A percentile compares a stretch with the other conserved stretches of the same genome.
phyloP scores from a whole-genome alignment of 2,797 vertebrate genomes.

The Anolis apletophallus region DNA sequence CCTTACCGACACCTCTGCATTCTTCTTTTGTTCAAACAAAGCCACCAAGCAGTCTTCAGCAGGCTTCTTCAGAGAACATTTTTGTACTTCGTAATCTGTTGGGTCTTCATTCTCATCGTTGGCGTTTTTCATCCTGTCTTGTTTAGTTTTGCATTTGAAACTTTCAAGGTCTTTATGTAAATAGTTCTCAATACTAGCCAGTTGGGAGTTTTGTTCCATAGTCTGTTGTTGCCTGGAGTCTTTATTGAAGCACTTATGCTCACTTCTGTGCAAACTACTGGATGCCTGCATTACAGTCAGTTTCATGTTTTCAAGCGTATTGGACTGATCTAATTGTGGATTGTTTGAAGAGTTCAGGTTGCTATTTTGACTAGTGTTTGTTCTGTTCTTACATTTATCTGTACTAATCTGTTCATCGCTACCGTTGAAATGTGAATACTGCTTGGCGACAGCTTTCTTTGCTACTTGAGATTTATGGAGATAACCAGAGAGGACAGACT shows the following conservation, averaged over 20 bases:
- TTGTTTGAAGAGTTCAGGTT: slow-evolving; percentile 70
- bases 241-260: slow-evolving; percentile 74
- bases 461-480: slow-evolving; percentile 75
- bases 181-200: slow-evolving; percentile 81
- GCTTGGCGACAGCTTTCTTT: slow-evolving; percentile 76
- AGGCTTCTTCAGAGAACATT: slow-evolving; percentile 76
- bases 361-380: slow-evolving; percentile 62
- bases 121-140: slow-evolving; percentile 68
- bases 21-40: slow-evolving; percentile 74
- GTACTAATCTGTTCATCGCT: slow-evolving; percentile 81
- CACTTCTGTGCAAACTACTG: slow-evolving; percentile 77
- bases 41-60: slow-evolving; percentile 66
- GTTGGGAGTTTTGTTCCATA: slow-evolving; percentile 76
- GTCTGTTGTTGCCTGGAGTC: slow-evolving; percentile 70
- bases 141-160: slow-evolving; percentile 74
- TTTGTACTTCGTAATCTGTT: slow-evolving; percentile 67
- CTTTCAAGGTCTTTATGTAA: slow-evolving; percentile 75
- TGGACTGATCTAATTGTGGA: slow-evolving; percentile 79
- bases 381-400: slow-evolving; percentile 78
- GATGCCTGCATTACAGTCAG: slow-evolving; percentile 69
- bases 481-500: slow-evolving; percentile 64
- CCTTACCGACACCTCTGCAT: slow-evolving; percentile 75
- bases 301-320: slow-evolving; percentile 84
- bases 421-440: slow-evolving; percentile 71
- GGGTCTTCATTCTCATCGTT: slow-evolving; percentile 83